These are phyloP conservation scores for Noctua fimbriata DNA, from an alignment of 2,888 invertebrate species.

Conservation along the genomic window DNA sequence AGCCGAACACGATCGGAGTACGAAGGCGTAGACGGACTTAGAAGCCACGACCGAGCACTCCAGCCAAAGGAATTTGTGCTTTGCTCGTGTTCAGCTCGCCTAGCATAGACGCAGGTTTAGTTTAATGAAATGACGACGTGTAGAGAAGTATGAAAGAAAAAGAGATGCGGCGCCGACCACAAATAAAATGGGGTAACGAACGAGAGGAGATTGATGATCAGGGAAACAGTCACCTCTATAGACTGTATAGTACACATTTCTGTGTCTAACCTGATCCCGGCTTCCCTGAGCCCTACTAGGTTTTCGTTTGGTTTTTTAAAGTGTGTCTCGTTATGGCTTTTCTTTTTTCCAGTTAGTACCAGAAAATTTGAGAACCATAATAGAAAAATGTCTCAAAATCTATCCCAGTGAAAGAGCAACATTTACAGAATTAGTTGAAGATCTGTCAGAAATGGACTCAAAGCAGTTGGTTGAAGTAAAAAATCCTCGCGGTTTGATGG, in stretches of 20 bases:
- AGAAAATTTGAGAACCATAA: constrained; percentile 90
- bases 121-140: background rate
- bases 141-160: background rate
- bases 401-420: constrained; percentile 90
- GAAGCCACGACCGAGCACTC: too few species aligned
- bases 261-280: background rate
- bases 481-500: constrained; percentile 85
- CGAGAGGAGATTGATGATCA: background rate
- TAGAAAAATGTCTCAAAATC: constrained; percentile 93
- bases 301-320: background rate
- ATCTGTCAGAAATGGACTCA: constrained; percentile 77
- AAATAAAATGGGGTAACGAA: background rate
- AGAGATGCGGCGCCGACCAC: background rate
- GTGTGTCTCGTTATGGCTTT: background rate
- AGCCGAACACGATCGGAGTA: too few species aligned
- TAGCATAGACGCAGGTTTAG: too few species aligned
- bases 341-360: constrained; percentile 89
- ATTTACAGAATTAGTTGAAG: constrained; percentile 90
- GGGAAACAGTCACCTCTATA: background rate
- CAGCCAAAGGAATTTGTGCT: too few species aligned
- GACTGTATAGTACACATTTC: too few species aligned
- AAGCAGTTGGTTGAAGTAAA: constrained; percentile 84
- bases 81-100: too few species aligned
- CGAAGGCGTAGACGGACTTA: too few species aligned
- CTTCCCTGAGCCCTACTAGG: too few species aligned